These are phyloP conservation scores for Rutilus rutilus DNA, from an alignment of 2,113 vertebrate species.

Conservation along the genomic window DNA sequence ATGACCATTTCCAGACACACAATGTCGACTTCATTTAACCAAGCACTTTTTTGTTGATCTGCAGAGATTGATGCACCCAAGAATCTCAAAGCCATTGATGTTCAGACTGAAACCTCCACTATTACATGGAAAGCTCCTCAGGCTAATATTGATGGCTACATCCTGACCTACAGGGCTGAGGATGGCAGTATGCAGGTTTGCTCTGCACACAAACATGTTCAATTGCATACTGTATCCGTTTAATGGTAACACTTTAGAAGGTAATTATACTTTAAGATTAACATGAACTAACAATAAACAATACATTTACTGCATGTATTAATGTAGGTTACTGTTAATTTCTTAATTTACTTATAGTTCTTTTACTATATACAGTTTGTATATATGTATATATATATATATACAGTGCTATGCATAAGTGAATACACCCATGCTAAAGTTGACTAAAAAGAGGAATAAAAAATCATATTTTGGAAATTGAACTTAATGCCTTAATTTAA, in stretches of 20 bases:
- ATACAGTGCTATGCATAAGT: too few species aligned
- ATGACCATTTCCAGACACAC: background rate
- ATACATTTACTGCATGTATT: background rate
- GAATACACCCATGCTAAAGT: too few species aligned
- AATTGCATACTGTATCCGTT: background rate
- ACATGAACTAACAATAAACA: background rate
- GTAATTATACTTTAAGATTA: background rate
- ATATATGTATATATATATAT: too few species aligned
- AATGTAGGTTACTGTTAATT: background rate
- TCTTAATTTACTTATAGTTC: too few species aligned
- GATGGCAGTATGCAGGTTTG: conserved; percentile 79
- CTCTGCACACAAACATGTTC: background rate
- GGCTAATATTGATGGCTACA: conserved; percentile 83
- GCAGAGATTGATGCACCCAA: conserved; percentile 85
- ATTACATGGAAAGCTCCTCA: conserved; percentile 83
- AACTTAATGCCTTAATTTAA: too few species aligned
- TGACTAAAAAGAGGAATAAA: too few species aligned
- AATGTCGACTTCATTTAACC: background rate
- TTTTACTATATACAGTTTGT: too few species aligned
- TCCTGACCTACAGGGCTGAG: conserved; percentile 77
- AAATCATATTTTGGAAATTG: too few species aligned
- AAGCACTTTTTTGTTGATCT: conserved; percentile 14
- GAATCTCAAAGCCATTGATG: conserved; percentile 74
- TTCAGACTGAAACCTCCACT: conserved; percentile 70
- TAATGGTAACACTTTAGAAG: background rate